These are phyloP conservation scores for Helicolenus hilgendorfi DNA, from an alignment of 2,797 vertebrate species.

Conservation along the genomic window DNA sequence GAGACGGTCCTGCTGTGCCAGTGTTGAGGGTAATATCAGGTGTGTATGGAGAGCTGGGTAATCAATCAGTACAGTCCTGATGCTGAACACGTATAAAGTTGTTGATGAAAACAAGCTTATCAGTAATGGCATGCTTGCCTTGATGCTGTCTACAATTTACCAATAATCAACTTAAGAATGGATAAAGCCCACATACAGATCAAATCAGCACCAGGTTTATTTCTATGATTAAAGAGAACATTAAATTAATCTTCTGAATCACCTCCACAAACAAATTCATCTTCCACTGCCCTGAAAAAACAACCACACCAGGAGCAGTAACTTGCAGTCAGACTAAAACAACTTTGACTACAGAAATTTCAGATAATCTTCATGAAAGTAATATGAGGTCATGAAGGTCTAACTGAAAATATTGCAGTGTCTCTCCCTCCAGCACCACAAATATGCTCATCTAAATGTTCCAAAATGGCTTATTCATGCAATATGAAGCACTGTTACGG, in stretches of 20 bases:
- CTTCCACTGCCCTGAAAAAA: background rate
- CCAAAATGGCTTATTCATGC: background rate
- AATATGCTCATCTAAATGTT: background rate
- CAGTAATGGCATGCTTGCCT: background rate
- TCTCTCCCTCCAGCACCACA: background rate
- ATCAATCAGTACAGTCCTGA: slow-evolving; percentile 39
- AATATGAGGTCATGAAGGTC: background rate
- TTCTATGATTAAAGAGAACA: background rate
- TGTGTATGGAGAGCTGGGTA: slow-evolving; percentile 13
- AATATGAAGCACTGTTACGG: background rate
- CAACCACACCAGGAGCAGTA: background rate
- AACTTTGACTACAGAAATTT: background rate
- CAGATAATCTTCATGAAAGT: background rate
- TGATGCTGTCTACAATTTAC: background rate
- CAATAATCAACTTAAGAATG: background rate
- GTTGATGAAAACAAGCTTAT: slow-evolving; percentile 8
- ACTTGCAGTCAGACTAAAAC: background rate
- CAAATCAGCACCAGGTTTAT: background rate
- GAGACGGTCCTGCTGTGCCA: slow-evolving; percentile 34
- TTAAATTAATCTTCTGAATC: background rate
- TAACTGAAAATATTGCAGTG: background rate
- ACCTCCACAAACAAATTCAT: background rate
- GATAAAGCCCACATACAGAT: background rate
- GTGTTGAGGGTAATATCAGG: slow-evolving; percentile 25
- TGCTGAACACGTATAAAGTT: slow-evolving; percentile 6